These are phyloP conservation scores for Pachydiplax longipennis DNA, from an alignment of 2,888 invertebrate genomes.

Conservation along the genomic window DNA sequence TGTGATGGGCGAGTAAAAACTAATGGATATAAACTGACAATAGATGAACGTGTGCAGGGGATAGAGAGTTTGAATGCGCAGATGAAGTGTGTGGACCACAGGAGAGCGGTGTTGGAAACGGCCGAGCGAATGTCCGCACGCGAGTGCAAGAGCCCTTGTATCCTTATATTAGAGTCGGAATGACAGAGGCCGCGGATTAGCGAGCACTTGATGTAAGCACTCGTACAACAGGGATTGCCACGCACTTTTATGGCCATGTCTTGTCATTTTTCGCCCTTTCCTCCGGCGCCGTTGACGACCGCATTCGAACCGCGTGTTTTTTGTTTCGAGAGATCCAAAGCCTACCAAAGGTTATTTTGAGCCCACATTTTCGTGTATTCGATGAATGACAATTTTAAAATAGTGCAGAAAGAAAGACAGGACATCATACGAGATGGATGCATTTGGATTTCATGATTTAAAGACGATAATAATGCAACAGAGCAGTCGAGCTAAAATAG, in stretches of 20 bases:
- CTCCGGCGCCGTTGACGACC: background rate
- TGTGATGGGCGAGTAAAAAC: too few species aligned
- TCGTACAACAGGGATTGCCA: background rate
- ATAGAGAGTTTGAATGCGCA: background rate
- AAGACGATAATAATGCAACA: too few species aligned
- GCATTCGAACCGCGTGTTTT: background rate
- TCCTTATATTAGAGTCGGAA: background rate
- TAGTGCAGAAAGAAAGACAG: too few species aligned
- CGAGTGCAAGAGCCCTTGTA: background rate
- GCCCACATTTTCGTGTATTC: background rate
- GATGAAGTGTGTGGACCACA: background rate
- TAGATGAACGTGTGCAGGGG: background rate
- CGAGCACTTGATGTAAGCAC: background rate
- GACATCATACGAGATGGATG: too few species aligned
- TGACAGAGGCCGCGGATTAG: background rate
- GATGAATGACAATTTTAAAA: background rate
- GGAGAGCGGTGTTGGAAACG: background rate
- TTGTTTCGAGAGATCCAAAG: background rate
- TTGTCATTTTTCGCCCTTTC: background rate
- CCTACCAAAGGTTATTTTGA: background rate
- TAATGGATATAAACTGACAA: too few species aligned
- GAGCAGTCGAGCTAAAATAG: too few species aligned
- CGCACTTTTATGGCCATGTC: background rate
- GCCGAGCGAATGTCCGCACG: background rate
- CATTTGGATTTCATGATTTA: too few species aligned